A percentile compares a stretch with the other conserved stretches of the same genome.
Conservation (phyloP, 1,140 invertebrate species). For the Drosophila tropicalis region DNA sequence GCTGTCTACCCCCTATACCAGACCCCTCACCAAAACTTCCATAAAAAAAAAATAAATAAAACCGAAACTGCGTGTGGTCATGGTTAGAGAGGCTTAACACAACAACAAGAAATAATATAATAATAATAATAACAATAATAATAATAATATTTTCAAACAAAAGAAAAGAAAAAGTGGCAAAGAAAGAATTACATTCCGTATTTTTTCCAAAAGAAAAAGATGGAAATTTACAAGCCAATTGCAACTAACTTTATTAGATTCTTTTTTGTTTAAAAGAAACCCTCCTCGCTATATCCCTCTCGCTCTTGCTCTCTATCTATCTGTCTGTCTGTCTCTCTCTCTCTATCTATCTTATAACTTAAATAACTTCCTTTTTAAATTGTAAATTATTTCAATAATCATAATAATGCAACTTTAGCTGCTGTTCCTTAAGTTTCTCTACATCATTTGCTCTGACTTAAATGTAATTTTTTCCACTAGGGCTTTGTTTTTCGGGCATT, state of each 20-base stretch:
- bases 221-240: neutral
- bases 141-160: conserved; percentile 15
- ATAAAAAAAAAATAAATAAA: neutral
- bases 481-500: conserved; percentile 1
- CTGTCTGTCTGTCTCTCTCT: conserved; percentile 13
- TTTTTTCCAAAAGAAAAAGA: neutral
- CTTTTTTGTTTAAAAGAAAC: neutral
- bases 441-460: conserved; percentile 4
- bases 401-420: conserved; percentile 16
- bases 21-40: neutral
- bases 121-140: conserved; percentile 11
- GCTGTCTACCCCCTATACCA: neutral
- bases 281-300: neutral
- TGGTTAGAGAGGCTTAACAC: conserved; percentile 22
- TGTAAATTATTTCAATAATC: conserved; percentile 2
- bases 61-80: conserved; percentile 8
- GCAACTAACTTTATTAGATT: conserved; percentile 13
- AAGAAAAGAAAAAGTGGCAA: conserved; percentile 15
- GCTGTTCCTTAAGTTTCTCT: conserved; percentile 37
- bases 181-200: conserved; percentile 3
- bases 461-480: conserved; percentile 8
- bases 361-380: neutral
- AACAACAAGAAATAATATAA: conserved; percentile 26
- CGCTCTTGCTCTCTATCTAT: neutral
- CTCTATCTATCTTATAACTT: neutral